These are phyloP conservation scores for Rhinogobio ventralis DNA, from an alignment of 2,797 vertebrate genomes.

Conservation along the genomic window DNA sequence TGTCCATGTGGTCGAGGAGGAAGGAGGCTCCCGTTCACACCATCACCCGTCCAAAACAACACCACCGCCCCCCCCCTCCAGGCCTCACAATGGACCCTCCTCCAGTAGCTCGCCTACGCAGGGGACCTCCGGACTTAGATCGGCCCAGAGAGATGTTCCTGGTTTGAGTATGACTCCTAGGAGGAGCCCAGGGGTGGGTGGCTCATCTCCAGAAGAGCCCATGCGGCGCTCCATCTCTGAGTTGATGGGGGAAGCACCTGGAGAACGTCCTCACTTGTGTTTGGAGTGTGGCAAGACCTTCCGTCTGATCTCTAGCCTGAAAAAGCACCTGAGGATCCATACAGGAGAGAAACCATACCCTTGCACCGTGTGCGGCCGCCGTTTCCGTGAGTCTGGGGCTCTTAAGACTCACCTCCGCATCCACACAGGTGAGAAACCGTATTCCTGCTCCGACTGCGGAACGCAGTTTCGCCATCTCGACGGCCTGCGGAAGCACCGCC, in stretches of 20 bases:
- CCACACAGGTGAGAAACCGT: slow-evolving; percentile 98
- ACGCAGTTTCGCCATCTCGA: slow-evolving; percentile 83
- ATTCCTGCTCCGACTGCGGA: slow-evolving; percentile 88
- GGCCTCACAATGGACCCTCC: slow-evolving; percentile 66
- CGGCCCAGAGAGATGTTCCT: slow-evolving; percentile 17
- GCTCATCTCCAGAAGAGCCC: slow-evolving; percentile 64
- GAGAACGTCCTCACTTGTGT: slow-evolving; percentile 81
- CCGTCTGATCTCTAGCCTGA: slow-evolving; percentile 83
- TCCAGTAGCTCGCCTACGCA: slow-evolving; percentile 62
- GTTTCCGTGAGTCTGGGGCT: slow-evolving; percentile 83
- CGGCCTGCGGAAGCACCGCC: slow-evolving; percentile 82
- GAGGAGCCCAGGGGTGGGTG: slow-evolving; percentile 40
- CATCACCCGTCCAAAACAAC: slow-evolving; percentile 70
- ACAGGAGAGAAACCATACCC: slow-evolving; percentile 85
- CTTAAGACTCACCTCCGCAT: slow-evolving; percentile 85
- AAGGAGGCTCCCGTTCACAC: slow-evolving; percentile 68
- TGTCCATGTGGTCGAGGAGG: slow-evolving; percentile 73
- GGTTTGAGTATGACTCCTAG: slow-evolving; percentile 60
- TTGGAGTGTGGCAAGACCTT: slow-evolving; percentile 85
- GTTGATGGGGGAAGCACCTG: slow-evolving; percentile 65
- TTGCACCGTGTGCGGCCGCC: slow-evolving; percentile 80
- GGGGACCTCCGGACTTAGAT: slow-evolving; percentile 47
- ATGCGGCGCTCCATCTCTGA: slow-evolving; percentile 68
- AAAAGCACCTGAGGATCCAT: slow-evolving; percentile 86
- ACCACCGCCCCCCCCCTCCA: slow-evolving; percentile 68